Evolutionary conservation across 2,888 invertebrate species (phyloP), one percentile per base, ranked within the genome.

Genomic region (Callimorpha dominula): DNA sequence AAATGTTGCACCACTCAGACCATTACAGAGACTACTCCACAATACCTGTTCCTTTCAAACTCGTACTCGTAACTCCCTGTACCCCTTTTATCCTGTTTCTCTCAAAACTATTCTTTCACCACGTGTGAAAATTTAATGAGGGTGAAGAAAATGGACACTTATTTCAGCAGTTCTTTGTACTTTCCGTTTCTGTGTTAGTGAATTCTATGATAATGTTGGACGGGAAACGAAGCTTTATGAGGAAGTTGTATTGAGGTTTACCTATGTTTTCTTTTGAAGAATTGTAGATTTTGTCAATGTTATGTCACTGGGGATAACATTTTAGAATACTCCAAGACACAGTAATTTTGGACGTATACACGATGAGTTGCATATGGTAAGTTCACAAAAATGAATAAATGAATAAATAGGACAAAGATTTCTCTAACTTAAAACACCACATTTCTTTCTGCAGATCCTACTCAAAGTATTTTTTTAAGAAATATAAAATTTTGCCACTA

Each of bases 91-190:
- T 66, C 67, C 68, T 43, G 54, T 72, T 64, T 68, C 67, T 65
- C 70, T 57, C 60, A 73, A 70, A 73, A 81, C 78, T 70, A 80
- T 83, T 87, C 84, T 84, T 82, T 84, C 81, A 72, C 85, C 85
- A 81, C 82, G 85, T 87, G 86, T 88, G 85, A 88, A 87, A 89
- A 87, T 87, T 86, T 88, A 86, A 87, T 87, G 87, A 82, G 75
- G 72, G 66, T 68, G 77, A 78, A 76, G 83, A 84, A 84, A 88
- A 87, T 85, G 85, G 80, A 80, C 81, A 85, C 76, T 78, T 79
- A 78, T 83, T 84, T 78, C 78, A 76, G 72, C 66, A 63, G 70
- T 11, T 31, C 46, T 68, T 68, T 68, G 49, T 60, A 68, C 31
- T 57, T 68, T 31, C 20, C 17, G 68, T 42, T 75, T 64, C 67